Evolutionary conservation across 1,140 invertebrate genomes (phyloP).

Genomic region (Bombus polaris): DNA sequence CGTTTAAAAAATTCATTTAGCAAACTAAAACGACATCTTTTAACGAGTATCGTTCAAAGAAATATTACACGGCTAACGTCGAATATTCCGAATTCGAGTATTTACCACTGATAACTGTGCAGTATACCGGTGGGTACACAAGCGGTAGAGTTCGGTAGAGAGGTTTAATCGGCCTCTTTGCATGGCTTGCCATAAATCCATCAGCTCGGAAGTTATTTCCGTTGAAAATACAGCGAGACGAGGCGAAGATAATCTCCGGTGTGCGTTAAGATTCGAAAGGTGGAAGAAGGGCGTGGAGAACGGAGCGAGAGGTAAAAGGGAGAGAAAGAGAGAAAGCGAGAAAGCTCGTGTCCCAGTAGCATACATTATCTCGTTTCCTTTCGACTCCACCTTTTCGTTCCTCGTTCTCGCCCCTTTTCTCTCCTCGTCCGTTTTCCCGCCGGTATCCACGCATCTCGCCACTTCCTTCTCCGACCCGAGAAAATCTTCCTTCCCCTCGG

Average conservation of each 20-base stretch:
- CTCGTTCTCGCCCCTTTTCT: constrained; percentile 37
- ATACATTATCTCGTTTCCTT: constrained; percentile 70
- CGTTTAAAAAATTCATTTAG: too few relatives aligned
- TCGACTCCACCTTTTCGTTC: constrained; percentile 51
- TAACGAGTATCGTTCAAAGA: not conserved
- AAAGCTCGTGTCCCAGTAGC: constrained; percentile 70
- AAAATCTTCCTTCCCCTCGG: constrained; percentile 45
- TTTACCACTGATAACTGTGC: not conserved
- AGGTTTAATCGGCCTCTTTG: constrained; percentile 19
- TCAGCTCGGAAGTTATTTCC: constrained; percentile 29
- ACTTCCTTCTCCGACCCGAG: constrained; percentile 23
- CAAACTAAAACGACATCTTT: not conserved
- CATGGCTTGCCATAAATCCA: constrained; percentile 34
- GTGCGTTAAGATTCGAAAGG: constrained; percentile 62
- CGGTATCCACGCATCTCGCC: not conserved
- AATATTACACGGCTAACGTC: not conserved
- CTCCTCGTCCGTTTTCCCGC: constrained; percentile 9
- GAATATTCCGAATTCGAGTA: not conserved
- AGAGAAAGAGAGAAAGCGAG: not conserved
- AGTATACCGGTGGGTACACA: not conserved
- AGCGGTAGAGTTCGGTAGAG: not conserved
- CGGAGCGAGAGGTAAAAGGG: too few relatives aligned
- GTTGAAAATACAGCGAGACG: constrained; percentile 17
- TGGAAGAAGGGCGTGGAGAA: constrained; percentile 16
- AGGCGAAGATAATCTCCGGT: constrained; percentile 43